phyloP scores from a whole-genome alignment of 2,797 vertebrate genomes.

The Leuciscus waleckii region DNA sequence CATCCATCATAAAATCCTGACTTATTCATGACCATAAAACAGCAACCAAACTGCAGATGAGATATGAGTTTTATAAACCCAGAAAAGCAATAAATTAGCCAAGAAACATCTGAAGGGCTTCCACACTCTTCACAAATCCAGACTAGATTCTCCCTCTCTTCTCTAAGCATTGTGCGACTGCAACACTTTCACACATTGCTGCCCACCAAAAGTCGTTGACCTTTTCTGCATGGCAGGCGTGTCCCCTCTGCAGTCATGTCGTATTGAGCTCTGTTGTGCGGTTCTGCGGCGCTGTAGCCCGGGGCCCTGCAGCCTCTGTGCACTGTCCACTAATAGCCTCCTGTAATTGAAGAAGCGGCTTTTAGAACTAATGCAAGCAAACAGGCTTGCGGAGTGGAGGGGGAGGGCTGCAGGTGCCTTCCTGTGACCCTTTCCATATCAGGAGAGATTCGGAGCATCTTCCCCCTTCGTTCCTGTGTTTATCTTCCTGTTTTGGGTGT shows the following conservation, averaged over 20 bases:
- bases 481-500: conserved; percentile 80
- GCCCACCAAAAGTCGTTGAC: conserved; percentile 77
- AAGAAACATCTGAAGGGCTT: not conserved
- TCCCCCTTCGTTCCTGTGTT: conserved; percentile 70
- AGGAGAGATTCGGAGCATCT: conserved; percentile 57
- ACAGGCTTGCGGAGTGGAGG: conserved; percentile 51
- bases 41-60: not conserved
- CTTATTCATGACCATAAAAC: conserved; percentile 10
- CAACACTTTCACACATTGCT: conserved; percentile 80
- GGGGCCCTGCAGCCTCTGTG: conserved; percentile 64
- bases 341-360: conserved; percentile 82
- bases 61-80: not conserved
- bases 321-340: conserved; percentile 76
- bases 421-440: conserved; percentile 50
- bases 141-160: conserved; percentile 30
- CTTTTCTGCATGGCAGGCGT: conserved; percentile 78
- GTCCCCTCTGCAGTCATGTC: conserved; percentile 80
- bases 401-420: conserved; percentile 56
- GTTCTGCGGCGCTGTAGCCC: conserved; percentile 70
- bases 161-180: conserved; percentile 67
- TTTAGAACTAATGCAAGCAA: conserved; percentile 72
- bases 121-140: not conserved
- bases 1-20: conserved; percentile 10
- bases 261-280: conserved; percentile 79
- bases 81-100: not conserved